Conservation (phyloP, 23 tunicate genomes). For the Phallusia fumigata region DNA sequence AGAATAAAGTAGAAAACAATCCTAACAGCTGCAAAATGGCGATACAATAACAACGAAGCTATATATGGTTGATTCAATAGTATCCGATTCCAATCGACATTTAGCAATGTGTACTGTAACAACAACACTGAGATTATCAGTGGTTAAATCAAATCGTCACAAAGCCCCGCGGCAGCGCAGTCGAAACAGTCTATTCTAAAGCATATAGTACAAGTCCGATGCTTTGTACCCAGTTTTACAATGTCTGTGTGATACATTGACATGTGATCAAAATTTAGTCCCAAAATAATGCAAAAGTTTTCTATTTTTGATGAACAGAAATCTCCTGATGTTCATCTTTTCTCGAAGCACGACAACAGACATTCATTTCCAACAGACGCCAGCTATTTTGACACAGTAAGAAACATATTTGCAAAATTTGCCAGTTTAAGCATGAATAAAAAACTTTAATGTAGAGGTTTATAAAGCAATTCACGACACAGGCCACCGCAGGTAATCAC, state of each 20-base stretch:
- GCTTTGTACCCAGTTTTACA: no score
- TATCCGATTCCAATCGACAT: conserved; percentile 13
- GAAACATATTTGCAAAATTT: neutral
- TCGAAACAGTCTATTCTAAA: no score
- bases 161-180: no score
- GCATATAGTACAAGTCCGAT: no score
- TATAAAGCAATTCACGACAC: no score
- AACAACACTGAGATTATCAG: neutral
- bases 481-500: no score
- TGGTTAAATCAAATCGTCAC: neutral
- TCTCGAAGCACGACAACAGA: conserved; percentile 91
- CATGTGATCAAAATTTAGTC: no score
- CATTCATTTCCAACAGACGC: conserved; percentile 96
- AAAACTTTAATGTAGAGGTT: no score
- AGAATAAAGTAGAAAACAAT: no score
- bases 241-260: no score
- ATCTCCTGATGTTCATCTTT: conserved; percentile 74
- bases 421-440: no score
- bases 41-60: neutral
- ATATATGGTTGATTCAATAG: neutral
- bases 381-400: conserved; percentile 90
- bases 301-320: conserved; percentile 30
- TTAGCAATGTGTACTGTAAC: neutral
- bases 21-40: neutral
- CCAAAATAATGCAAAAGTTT: no score